Percentiles rank a stretch among this genome's conserved stretches.
These are phyloP conservation scores for Hydractinia echinata DNA, from an alignment of 30 jellyfish, hydroid and myxozoan species.

Conservation along the genomic window DNA sequence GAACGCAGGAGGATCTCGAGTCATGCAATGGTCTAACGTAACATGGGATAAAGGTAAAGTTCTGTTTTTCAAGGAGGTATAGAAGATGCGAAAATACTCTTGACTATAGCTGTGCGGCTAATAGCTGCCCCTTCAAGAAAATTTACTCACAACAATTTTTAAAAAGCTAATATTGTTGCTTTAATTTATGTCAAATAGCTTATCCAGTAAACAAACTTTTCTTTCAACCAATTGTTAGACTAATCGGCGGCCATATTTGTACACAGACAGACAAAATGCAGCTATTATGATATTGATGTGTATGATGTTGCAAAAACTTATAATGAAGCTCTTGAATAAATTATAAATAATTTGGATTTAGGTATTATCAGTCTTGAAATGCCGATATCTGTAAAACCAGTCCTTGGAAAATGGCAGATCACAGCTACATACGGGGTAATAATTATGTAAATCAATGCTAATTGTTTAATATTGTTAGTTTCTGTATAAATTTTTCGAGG, in stretches of 20 bases:
- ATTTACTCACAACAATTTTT: background rate
- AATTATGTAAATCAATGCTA: background rate
- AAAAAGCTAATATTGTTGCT: background rate
- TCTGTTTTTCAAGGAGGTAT: too few species aligned
- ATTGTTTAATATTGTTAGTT: background rate
- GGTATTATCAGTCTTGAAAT: constrained; percentile 50
- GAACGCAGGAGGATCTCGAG: constrained; percentile 76
- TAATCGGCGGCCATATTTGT: background rate
- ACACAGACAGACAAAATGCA: background rate
- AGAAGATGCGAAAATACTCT: too few species aligned
- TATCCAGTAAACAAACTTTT: background rate
- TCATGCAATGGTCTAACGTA: constrained; percentile 69
- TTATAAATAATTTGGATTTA: background rate
- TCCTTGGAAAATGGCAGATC: constrained; percentile 64
- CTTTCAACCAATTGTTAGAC: too few species aligned
- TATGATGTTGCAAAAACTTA: background rate
- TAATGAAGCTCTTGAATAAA: background rate
- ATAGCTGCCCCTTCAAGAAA: background rate
- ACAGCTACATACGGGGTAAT: constrained; percentile 42
- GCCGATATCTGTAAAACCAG: constrained; percentile 53
- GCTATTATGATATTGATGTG: background rate
- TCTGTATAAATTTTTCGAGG: too few species aligned
- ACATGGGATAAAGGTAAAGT: constrained; percentile 24
- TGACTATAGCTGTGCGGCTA: background rate
- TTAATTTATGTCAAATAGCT: background rate